phyloP scores from a whole-genome alignment of 2,113 vertebrate genomes.

The Odontesthes bonariensis region DNA sequence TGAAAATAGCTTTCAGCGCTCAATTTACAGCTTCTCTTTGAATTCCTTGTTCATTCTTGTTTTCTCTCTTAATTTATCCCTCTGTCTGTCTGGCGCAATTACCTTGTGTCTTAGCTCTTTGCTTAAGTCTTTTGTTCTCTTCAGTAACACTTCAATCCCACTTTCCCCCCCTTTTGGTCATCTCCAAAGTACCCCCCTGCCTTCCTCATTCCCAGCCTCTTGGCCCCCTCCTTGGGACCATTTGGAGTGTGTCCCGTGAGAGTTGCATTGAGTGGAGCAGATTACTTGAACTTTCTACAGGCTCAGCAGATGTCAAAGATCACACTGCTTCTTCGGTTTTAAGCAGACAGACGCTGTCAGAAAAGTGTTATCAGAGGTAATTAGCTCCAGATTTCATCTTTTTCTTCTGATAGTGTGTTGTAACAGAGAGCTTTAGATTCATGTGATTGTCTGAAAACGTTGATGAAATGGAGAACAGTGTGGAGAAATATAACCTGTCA shows the following conservation, averaged over 20 bases:
- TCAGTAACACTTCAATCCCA: neutral
- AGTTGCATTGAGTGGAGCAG: constrained; percentile 26
- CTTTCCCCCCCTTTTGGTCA: neutral
- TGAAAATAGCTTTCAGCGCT: neutral
- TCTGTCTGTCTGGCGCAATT: constrained; percentile 29
- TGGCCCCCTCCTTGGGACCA: neutral
- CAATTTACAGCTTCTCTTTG: neutral
- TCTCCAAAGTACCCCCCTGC: constrained; percentile 3
- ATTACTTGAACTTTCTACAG: constrained; percentile 44
- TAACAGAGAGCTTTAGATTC: neutral
- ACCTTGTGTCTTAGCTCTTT: neutral
- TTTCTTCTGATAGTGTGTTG: constrained; percentile 12
- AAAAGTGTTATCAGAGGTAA: constrained; percentile 32
- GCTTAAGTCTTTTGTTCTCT: constrained; percentile 23
- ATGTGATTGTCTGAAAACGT: neutral
- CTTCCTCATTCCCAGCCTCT: neutral
- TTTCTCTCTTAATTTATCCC: neutral
- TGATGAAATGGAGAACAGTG: constrained; percentile 13
- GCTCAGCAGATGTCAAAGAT: constrained; percentile 41
- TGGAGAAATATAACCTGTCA: constrained; percentile 46
- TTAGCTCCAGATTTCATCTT: constrained; percentile 40
- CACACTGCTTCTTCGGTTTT: constrained; percentile 9
- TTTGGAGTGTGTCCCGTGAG: constrained; percentile 29
- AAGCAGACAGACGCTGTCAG: constrained; percentile 31
- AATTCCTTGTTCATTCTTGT: neutral